phyloP scores from a whole-genome alignment of 2,888 invertebrate genomes.

The Pammene fasciana region DNA sequence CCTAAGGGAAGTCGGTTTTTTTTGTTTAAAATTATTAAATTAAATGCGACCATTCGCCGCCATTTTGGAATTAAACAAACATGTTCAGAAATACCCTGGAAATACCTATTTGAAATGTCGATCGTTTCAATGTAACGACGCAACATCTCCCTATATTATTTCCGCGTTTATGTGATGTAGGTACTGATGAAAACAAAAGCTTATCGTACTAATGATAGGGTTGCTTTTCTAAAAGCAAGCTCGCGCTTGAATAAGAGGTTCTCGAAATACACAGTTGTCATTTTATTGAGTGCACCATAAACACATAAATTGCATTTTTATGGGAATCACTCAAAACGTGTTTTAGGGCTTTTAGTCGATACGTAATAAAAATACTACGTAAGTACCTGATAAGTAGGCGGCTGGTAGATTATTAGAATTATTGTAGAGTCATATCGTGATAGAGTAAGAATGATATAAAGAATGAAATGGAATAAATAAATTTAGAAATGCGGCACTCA shows the following conservation, averaged over 20 bases:
- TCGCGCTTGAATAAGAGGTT: not conserved
- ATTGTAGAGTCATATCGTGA: too few species aligned
- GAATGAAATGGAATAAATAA: too few species aligned
- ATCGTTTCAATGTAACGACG: not conserved
- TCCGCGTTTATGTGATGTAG: not conserved
- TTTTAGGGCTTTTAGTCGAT: constrained; percentile 2
- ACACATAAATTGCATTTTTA: not conserved
- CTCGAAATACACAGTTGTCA: not conserved
- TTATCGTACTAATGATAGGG: not conserved
- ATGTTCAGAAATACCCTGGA: not conserved
- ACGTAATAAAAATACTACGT: not conserved
- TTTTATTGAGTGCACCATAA: not conserved
- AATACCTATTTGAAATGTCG: not conserved
- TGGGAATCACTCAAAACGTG: not conserved
- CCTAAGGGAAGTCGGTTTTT: too few species aligned
- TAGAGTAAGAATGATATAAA: too few species aligned
- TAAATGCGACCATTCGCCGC: not conserved
- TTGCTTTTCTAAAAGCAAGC: not conserved
- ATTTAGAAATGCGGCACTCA: too few species aligned
- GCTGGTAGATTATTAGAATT: too few species aligned
- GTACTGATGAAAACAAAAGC: not conserved
- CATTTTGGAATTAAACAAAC: not conserved
- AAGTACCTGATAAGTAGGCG: too few species aligned
- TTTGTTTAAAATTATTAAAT: not conserved
- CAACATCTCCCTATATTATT: not conserved